Evolutionary conservation across 2,113 vertebrate species (phyloP), one percentile per base, ranked within the genome.

Genomic region (Rhinogobius similis): DNA sequence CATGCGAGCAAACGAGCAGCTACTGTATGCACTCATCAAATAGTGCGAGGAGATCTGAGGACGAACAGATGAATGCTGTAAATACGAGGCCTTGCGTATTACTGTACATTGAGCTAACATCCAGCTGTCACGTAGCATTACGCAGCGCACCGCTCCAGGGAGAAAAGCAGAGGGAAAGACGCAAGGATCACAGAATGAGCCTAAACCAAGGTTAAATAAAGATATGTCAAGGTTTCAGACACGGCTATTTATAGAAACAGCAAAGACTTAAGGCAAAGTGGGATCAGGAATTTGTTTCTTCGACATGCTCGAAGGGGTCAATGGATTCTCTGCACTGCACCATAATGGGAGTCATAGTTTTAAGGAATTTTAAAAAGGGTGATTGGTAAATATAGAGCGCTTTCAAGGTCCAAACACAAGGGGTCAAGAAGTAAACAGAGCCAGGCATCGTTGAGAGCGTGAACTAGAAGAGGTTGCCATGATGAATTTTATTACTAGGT

Each of bases 91-190:
- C 63, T n/a, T 23, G 29, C 32, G 27, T 38, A 21, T 41, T 23
- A 14, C 32, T 65, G n/a, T 65, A 48, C 38, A 55, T 55, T 12
- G 16, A 64, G 44, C 62, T 64, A n/a, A 69, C 67, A 26, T 79
- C 62, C 32, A 53, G 65, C 82, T 70, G 29, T 80, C 84, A 79
- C 76, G 61, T 39, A 39, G n/a, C 70, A 72, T 83, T 70, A 76
- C 36, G 55, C 52, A 61, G 10, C 18, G 58, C 62, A 0, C 6
- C 4, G 24, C 11, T 0, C 46, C 5, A 69, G 75, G 81, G 79
- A 43, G 16, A 63, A 18, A 20, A 39, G 36, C 1, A 46, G 21
- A 65, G 38, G 48, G 38, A 10, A 36, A 36, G 65, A 56, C 0
- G 16, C 58, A 21, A 5, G 8, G 14, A 61, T n/a, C 29, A 38